These are phyloP conservation scores for Eupeodes corollae DNA, from an alignment of 1,140 invertebrate genomes.

Conservation along the genomic window DNA sequence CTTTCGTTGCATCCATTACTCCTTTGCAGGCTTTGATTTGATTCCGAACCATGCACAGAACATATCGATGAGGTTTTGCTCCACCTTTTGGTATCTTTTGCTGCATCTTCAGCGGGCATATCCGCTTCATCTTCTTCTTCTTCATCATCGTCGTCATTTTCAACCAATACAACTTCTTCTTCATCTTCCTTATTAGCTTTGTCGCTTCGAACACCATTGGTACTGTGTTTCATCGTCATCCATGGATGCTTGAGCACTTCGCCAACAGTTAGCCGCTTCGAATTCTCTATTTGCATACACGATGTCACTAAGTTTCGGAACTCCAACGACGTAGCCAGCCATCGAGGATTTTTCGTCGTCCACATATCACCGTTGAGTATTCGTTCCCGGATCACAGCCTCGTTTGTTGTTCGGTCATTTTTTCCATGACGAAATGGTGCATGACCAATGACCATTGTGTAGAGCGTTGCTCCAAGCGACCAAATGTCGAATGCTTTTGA, in stretches of 20 bases:
- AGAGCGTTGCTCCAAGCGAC: conserved; percentile 79
- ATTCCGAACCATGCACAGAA: too few relatives aligned
- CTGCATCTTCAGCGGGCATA: conserved; percentile 42
- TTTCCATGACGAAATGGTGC: conserved; percentile 53
- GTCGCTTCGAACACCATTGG: not conserved
- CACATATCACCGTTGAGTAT: conserved; percentile 45
- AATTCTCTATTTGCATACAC: conserved; percentile 65
- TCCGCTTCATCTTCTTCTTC: conserved; percentile 8
- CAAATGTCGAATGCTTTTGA: conserved; percentile 84
- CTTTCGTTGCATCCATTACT: not conserved
- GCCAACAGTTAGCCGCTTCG: conserved; percentile 54
- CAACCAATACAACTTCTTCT: not conserved
- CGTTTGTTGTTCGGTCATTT: conserved; percentile 25
- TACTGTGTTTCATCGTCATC: conserved; percentile 37
- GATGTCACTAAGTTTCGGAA: conserved; percentile 65
- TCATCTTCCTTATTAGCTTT: not conserved
- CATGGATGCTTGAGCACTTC: conserved; percentile 55
- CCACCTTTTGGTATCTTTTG: conserved; percentile 38
- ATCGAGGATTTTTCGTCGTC: conserved; percentile 40
- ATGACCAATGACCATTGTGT: conserved; percentile 74
- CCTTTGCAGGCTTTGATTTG: too few relatives aligned
- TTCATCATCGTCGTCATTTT: not conserved
- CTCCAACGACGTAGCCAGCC: conserved; percentile 54
- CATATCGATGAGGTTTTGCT: not conserved
- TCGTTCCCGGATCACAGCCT: conserved; percentile 57